A percentile compares a stretch with the other conserved stretches of the same genome.
Conservation (phyloP, 2,797 vertebrate species). For the Thaleichthys pacificus region DNA sequence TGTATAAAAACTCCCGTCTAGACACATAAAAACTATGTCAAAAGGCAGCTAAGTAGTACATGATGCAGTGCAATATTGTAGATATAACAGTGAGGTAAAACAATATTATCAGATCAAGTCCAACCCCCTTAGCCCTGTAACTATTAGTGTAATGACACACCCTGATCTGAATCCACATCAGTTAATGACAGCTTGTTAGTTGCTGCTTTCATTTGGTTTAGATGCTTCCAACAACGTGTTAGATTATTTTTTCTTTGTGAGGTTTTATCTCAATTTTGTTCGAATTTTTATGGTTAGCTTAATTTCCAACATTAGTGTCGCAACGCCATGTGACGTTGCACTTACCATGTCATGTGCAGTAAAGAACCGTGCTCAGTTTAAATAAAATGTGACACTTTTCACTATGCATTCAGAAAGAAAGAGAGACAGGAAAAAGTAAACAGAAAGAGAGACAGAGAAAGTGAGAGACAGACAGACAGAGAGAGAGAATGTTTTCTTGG, state of each 20-base stretch:
- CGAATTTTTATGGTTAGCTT: constrained; percentile 21
- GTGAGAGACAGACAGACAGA: too few species aligned
- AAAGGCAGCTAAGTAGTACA: constrained; percentile 71
- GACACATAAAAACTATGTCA: constrained; percentile 62
- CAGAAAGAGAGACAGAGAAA: too few species aligned
- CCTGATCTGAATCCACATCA: constrained; percentile 40
- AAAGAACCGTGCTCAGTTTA: constrained; percentile 45
- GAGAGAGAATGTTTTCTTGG: constrained; percentile 31
- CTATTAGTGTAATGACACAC: constrained; percentile 44
- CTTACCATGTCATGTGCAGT: constrained; percentile 19
- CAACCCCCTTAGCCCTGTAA: constrained; percentile 44
- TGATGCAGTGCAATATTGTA: constrained; percentile 72
- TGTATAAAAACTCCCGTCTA: constrained; percentile 55
- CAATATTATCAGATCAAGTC: constrained; percentile 59
- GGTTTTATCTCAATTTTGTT: constrained; percentile 9
- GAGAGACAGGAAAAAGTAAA: constrained; percentile 44
- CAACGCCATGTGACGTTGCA: constrained; percentile 42
- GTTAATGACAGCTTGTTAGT: constrained; percentile 30
- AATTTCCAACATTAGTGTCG: constrained; percentile 31
- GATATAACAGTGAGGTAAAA: constrained; percentile 69
- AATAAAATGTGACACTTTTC: constrained; percentile 41
- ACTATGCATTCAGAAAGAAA: constrained; percentile 45
- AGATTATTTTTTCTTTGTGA: constrained; percentile 11
- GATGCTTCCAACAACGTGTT: constrained; percentile 36
- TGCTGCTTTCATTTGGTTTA: constrained; percentile 49